These are phyloP conservation scores for Cyrtorhinus lividipennis DNA, from an alignment of 1,140 invertebrate genomes.

Conservation along the genomic window DNA sequence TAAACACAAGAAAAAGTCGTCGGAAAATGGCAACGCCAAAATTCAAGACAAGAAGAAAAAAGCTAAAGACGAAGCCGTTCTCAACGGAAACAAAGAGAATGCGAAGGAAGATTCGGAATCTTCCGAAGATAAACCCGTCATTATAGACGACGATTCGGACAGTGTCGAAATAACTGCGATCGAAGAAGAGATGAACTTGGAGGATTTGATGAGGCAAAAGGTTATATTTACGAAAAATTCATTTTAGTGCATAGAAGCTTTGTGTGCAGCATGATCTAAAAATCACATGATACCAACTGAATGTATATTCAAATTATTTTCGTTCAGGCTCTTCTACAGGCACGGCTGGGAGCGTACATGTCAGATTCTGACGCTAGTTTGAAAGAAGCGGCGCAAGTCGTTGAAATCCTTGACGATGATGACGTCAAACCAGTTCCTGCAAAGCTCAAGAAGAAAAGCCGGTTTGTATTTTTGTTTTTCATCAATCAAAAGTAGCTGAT, in stretches of 20 bases:
- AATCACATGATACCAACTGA: no score
- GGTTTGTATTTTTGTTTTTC: no score
- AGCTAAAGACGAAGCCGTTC: constrained; percentile 14
- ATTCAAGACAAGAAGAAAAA: constrained; percentile 28
- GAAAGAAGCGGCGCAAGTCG: constrained; percentile 25
- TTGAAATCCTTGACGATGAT: constrained; percentile 27
- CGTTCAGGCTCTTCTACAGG: constrained; percentile 39
- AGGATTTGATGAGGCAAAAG: constrained; percentile 78
- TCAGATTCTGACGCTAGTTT: constrained; percentile 24
- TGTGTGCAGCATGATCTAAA: no score
- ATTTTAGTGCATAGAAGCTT: no score
- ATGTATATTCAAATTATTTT: neutral
- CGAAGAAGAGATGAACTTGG: constrained; percentile 72
- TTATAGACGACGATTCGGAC: constrained; percentile 53
- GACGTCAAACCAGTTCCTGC: constrained; percentile 23
- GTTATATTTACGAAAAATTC: constrained; percentile 32
- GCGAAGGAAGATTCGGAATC: constrained; percentile 32
- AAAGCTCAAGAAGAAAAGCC: constrained; percentile 28
- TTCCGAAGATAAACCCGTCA: constrained; percentile 40
- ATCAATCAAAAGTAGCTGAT: no score
- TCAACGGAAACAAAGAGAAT: constrained; percentile 20
- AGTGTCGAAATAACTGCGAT: constrained; percentile 54
- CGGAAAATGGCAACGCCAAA: constrained; percentile 32
- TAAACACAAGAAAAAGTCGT: constrained; percentile 30
- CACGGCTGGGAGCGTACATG: constrained; percentile 34